phyloP scores from a whole-genome alignment of 2,113 vertebrate genomes.

The Sinocyclocheilus anshuiensis region DNA sequence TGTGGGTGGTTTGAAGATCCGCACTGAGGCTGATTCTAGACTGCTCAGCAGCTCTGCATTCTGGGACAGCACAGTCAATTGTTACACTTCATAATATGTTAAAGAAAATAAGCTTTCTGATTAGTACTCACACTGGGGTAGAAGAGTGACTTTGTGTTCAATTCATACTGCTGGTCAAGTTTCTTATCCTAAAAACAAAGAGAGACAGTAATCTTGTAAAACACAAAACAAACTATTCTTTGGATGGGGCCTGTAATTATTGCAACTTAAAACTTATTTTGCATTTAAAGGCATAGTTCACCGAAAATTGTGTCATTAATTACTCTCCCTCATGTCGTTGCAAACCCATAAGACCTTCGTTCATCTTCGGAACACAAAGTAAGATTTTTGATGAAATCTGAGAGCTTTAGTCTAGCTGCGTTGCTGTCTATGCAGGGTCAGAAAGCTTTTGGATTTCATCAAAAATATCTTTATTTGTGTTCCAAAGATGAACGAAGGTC shows the following conservation, averaged over 20 bases:
- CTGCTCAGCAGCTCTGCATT: slow-evolving; percentile 93
- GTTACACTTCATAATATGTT: not conserved
- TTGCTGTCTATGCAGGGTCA: too few relatives aligned
- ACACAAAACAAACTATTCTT: not conserved
- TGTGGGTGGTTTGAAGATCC: slow-evolving; percentile 84
- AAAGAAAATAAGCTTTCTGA: not conserved
- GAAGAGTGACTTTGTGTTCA: slow-evolving; percentile 86
- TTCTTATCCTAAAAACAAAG: slow-evolving; percentile 85
- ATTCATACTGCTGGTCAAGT: slow-evolving; percentile 88
- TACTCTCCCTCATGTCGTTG: too few relatives aligned
- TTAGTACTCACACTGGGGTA: slow-evolving; percentile 89
- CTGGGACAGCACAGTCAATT: slow-evolving; percentile 69
- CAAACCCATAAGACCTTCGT: too few relatives aligned
- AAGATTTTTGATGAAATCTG: too few relatives aligned
- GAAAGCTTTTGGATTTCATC: too few relatives aligned
- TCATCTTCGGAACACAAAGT: too few relatives aligned
- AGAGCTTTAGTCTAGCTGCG: too few relatives aligned
- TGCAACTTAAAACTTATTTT: not conserved
- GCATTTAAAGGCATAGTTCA: not conserved
- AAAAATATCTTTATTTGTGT: too few relatives aligned
- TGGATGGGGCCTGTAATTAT: not conserved
- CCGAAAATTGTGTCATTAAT: too few relatives aligned
- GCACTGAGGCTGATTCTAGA: slow-evolving; percentile 88
- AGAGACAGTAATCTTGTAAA: not conserved
- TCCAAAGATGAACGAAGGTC: too few relatives aligned